These are phyloP conservation scores for Calosoma granatense DNA, from an alignment of 1,140 invertebrate species.

Conservation along the genomic window DNA sequence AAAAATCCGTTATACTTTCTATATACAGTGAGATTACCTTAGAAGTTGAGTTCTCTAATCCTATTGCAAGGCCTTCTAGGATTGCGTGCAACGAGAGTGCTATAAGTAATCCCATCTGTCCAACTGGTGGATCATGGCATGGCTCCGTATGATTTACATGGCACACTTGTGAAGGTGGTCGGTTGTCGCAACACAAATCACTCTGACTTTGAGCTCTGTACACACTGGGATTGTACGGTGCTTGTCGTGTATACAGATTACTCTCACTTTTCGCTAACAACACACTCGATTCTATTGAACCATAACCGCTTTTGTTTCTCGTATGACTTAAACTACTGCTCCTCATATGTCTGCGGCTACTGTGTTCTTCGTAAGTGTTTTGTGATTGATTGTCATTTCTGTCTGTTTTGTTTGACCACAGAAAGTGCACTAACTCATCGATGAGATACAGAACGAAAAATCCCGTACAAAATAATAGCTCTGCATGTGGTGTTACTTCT, in stretches of 20 bases:
- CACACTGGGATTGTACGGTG: slow-evolving; percentile 22
- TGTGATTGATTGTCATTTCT: neutral
- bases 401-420: slow-evolving; percentile 21
- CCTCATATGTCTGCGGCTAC: neutral
- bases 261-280: slow-evolving; percentile 15
- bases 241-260: slow-evolving; percentile 12
- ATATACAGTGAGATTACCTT: too few species aligned
- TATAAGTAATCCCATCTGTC: slow-evolving; percentile 49
- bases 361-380: neutral
- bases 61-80: slow-evolving; percentile 75
- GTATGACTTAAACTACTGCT: neutral
- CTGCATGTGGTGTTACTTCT: slow-evolving; percentile 40
- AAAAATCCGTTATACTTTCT: too few species aligned
- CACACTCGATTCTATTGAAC: slow-evolving; percentile 28
- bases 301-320: slow-evolving; percentile 16
- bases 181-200: slow-evolving; percentile 32
- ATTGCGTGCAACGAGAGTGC: slow-evolving; percentile 68
- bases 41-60: slow-evolving; percentile 50
- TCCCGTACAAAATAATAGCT: slow-evolving; percentile 60
- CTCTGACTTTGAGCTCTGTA: slow-evolving; percentile 15
- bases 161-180: slow-evolving; percentile 45
- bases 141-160: slow-evolving; percentile 51
- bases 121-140: slow-evolving; percentile 43
- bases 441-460: slow-evolving; percentile 72
- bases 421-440: slow-evolving; percentile 62